Percentiles rank a stretch among this genome's conserved stretches.
phyloP scores from a whole-genome alignment of 2,888 invertebrate genomes.

The Rosalia funebris region DNA sequence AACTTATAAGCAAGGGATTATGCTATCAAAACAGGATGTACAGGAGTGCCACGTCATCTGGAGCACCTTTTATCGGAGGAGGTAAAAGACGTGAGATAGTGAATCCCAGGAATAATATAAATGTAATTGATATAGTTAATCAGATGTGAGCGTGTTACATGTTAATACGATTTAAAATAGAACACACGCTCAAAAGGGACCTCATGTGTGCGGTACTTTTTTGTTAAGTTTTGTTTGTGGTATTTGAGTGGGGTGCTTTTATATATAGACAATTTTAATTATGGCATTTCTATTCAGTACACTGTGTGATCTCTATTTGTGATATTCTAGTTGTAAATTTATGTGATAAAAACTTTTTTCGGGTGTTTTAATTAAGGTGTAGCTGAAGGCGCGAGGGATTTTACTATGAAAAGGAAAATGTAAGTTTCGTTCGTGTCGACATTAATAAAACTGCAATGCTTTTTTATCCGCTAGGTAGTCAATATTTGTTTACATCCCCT shows the following conservation, averaged over 20 bases:
- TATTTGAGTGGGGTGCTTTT: conserved; percentile 52
- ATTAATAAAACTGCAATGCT: too few species aligned
- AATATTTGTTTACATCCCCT: too few species aligned
- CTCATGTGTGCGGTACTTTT: conserved; percentile 37
- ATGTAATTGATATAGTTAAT: conserved; percentile 21
- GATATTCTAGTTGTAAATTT: conserved; percentile 5
- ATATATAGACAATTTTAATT: conserved; percentile 51
- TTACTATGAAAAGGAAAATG: conserved; percentile 20
- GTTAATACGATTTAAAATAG: conserved; percentile 30
- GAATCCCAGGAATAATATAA: too few species aligned
- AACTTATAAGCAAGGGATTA: too few species aligned
- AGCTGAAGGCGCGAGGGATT: not conserved
- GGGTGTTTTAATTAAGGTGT: not conserved
- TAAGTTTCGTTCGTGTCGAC: too few species aligned
- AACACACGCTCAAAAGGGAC: conserved; percentile 30
- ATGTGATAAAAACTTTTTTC: not conserved
- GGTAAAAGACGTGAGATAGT: too few species aligned
- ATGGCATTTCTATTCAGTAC: conserved; percentile 38
- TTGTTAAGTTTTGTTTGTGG: conserved; percentile 42
- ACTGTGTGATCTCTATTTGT: conserved; percentile 26
- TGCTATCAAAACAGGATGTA: too few species aligned
- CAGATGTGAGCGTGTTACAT: conserved; percentile 18
- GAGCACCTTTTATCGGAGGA: too few species aligned
- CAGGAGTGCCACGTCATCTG: too few species aligned
- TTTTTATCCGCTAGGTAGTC: too few species aligned